These are phyloP conservation scores for Amia ocellicauda DNA, from an alignment of 2,113 vertebrate species.

Conservation along the genomic window DNA sequence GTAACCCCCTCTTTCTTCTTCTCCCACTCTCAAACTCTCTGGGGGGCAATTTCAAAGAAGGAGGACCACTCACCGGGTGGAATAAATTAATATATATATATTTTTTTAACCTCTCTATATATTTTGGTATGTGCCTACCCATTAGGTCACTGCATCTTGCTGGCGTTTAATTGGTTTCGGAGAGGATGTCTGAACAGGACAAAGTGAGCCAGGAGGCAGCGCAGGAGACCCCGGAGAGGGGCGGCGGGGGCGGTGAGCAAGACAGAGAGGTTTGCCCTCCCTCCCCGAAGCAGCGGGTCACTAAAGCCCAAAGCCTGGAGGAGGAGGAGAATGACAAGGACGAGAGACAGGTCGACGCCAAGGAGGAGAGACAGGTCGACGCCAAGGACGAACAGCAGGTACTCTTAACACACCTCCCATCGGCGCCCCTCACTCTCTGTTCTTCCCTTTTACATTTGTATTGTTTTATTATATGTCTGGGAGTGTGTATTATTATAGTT, in stretches of 20 bases:
- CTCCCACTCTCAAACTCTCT: neutral
- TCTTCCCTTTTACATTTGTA: neutral
- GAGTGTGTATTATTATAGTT: too few species aligned
- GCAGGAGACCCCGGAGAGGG: constrained; percentile 45
- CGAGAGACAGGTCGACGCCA: constrained; percentile 15
- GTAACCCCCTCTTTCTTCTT: rapidly evolving
- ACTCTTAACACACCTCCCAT: neutral
- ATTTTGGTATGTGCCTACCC: constrained; percentile 39
- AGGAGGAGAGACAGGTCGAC: constrained; percentile 21
- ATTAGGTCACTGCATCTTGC: constrained; percentile 55
- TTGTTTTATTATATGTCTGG: too few species aligned
- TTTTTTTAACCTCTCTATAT: neutral
- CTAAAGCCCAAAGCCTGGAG: constrained; percentile 58
- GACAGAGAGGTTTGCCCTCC: constrained; percentile 40
- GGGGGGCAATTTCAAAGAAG: constrained; percentile 30
- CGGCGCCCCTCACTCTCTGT: neutral
- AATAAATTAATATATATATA: constrained; percentile 5
- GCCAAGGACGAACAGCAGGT: neutral
- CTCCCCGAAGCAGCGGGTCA: constrained; percentile 55
- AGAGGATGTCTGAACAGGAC: constrained; percentile 75
- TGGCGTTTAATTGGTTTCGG: constrained; percentile 57
- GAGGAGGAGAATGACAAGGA: constrained; percentile 51
- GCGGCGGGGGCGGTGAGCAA: constrained; percentile 44
- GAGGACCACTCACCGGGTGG: neutral
- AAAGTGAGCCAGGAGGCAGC: constrained; percentile 54